These are phyloP conservation scores for Pachliopta kotzebuea DNA, from an alignment of 2,888 invertebrate species.

Conservation along the genomic window DNA sequence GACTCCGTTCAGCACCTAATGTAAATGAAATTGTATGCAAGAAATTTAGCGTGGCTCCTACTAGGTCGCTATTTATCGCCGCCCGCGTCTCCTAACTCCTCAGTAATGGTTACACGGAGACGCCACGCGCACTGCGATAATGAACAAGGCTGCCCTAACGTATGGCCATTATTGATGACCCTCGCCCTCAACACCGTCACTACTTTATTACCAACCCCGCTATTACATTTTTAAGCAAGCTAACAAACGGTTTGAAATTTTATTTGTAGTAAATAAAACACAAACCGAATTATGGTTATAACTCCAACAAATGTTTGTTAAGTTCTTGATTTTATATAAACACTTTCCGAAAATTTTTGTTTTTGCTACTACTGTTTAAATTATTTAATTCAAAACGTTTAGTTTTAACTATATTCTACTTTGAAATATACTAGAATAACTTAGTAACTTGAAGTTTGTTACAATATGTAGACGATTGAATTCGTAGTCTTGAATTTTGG, in stretches of 20 bases:
- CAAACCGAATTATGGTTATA: no score
- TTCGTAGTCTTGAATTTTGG: not conserved
- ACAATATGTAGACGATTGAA: not conserved
- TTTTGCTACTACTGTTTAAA: no score
- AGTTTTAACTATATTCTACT: no score
- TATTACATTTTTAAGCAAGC: constrained; percentile 57
- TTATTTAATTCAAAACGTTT: no score
- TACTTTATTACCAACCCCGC: constrained; percentile 61
- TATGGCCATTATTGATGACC: constrained; percentile 76
- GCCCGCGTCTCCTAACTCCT: constrained; percentile 72
- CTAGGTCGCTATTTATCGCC: constrained; percentile 74
- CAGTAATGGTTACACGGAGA: constrained; percentile 73
- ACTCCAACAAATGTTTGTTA: no score
- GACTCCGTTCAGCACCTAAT: constrained; percentile 71
- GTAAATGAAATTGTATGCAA: constrained; percentile 79
- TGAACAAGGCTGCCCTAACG: constrained; percentile 72
- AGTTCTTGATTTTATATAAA: no score
- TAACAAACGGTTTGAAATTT: not conserved
- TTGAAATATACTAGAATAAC: no score
- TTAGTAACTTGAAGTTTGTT: not conserved
- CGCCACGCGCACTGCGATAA: constrained; percentile 62
- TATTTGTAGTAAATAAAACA: no score
- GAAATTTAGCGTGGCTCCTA: constrained; percentile 73
- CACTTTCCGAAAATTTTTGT: no score
- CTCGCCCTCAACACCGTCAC: constrained; percentile 48